Conservation (phyloP, 2,797 vertebrate genomes). For the Takifugu ocellatus region DNA sequence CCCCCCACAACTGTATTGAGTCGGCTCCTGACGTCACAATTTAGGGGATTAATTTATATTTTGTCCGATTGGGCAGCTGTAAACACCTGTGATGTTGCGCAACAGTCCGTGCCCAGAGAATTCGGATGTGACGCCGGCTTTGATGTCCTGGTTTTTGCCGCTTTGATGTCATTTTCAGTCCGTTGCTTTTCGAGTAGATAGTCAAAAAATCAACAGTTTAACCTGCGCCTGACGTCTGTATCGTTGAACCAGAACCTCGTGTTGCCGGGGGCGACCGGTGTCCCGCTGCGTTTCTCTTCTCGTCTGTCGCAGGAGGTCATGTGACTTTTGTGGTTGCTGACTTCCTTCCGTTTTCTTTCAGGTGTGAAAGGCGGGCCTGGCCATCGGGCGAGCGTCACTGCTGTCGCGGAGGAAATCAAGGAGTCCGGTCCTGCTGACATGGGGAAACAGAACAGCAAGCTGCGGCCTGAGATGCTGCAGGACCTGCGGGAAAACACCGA, state of each 20-base stretch:
- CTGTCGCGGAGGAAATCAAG: slow-evolving; percentile 51
- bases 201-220: not conserved
- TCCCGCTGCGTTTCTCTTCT: slow-evolving; percentile 4
- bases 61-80: slow-evolving; percentile 40
- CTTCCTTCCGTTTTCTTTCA: slow-evolving; percentile 36
- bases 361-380: slow-evolving; percentile 66
- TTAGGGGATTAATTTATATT: slow-evolving; percentile 55
- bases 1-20: slow-evolving; percentile 56
- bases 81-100: slow-evolving; percentile 36
- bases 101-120: slow-evolving; percentile 37
- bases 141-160: slow-evolving; percentile 21
- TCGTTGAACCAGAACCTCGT: not conserved
- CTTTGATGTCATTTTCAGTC: not conserved
- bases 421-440: slow-evolving; percentile 66
- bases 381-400: slow-evolving; percentile 38
- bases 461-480: slow-evolving; percentile 83
- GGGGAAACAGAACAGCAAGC: slow-evolving; percentile 87
- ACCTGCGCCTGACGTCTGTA: not conserved
- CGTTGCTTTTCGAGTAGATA: slow-evolving; percentile 1
- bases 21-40: slow-evolving; percentile 48
- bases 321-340: slow-evolving; percentile 31
- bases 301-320: slow-evolving; percentile 19
- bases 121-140: slow-evolving; percentile 7
- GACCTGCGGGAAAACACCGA: slow-evolving; percentile 83
- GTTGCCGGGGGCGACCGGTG: not conserved